Base-by-base conservation (phyloP, 2,797 vertebrate species). In the Graptemys geographica region DNA sequence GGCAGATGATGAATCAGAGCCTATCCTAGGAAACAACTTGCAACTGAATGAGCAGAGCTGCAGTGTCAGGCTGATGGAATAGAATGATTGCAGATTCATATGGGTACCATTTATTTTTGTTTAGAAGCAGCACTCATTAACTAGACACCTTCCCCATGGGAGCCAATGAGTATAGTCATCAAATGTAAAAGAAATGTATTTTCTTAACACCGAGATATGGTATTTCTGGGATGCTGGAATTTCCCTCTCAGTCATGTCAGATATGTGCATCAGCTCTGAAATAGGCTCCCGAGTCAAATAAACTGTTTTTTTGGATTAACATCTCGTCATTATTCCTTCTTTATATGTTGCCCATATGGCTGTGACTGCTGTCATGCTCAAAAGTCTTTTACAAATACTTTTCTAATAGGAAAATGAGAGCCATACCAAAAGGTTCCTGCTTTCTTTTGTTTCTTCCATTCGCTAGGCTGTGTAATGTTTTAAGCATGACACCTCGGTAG, bases 101-200 rank as follows among this genome's bases (percentile, higher is more conserved):
- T 12, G 49, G 83, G 6, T 76, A 91, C 33, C 56, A 44, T 74
- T 44, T 56, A 93, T 95, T 96, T 91, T 93, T 65, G 44, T 91
- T 33, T 44, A 82, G 69, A 90, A 95, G 86, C 91, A 88, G 87
- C 88, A 56, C 1, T 44, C 37, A 1, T 91, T 69, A 69, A n/a
- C 18, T 69, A 69, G 33, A n/a, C 62, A 69, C 33, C 62, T 69
- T 96, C 95, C 86, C 95, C 88, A 69, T 53, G 69, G 86, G 74
- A 96, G 82, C 82, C 84, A 92, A 82, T 93, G 41, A 56, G 65
- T 74, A 96, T 90, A 57, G 74, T 83, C 87, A 86, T 83, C 89
- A 95, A 52, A 25, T 5, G 16, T 37, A 44, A 56, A 76, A 21
- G 74, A 69, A 0, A 25, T 83, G 82, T 57, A 79, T 74, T 23